A percentile compares a stretch with the other conserved stretches of the same genome.
phyloP scores from a whole-genome alignment of 2,113 vertebrate genomes.

The Eulemur rufifrons region DNA sequence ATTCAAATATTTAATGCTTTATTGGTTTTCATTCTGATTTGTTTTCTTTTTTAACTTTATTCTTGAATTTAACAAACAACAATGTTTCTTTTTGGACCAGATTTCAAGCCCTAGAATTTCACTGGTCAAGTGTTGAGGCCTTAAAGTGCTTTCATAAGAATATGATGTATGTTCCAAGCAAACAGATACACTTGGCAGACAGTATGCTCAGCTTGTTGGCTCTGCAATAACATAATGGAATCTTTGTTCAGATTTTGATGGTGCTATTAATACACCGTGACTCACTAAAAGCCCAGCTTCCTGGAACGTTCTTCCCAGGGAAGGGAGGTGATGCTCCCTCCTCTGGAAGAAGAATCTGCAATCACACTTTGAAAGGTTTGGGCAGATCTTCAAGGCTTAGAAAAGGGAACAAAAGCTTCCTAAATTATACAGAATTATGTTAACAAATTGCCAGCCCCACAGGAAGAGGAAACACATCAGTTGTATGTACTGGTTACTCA shows the following conservation, averaged over 20 bases:
- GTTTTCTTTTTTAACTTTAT: background rate
- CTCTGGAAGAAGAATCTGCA: background rate
- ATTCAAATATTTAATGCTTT: background rate
- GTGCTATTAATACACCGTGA: slow-evolving; percentile 54
- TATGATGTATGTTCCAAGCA: background rate
- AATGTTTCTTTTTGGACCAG: background rate
- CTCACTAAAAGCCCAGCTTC: slow-evolving; percentile 30
- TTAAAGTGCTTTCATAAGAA: background rate
- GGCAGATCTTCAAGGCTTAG: background rate
- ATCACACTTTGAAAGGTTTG: background rate
- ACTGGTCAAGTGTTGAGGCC: fast-evolving
- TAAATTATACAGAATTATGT: background rate
- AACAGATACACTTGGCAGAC: background rate
- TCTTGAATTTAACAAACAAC: background rate
- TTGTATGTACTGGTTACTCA: background rate
- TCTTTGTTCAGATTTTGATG: background rate
- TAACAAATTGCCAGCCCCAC: background rate
- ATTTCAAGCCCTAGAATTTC: background rate
- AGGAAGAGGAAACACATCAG: background rate
- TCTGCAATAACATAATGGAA: background rate
- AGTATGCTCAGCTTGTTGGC: background rate
- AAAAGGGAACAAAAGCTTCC: background rate
- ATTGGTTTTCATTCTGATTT: background rate
- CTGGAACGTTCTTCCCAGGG: slow-evolving; percentile 21
- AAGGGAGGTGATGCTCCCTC: background rate